Conservation (phyloP, 2,888 invertebrate genomes). For the Dusona sp. region DNA sequence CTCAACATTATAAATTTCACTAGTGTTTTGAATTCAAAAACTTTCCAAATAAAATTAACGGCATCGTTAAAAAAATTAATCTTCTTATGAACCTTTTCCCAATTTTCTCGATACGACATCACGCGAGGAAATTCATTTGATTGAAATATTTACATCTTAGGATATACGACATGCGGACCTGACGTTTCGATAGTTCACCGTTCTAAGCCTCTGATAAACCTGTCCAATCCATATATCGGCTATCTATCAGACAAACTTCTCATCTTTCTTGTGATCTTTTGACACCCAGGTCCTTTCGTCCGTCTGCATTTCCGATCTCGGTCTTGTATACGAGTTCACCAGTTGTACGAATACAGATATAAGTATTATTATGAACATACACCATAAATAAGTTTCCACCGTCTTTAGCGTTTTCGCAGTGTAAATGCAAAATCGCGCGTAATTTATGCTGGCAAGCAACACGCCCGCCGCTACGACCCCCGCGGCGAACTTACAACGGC, state of each 20-base stretch:
- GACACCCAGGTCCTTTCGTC: slow-evolving; percentile 21
- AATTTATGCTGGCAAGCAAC: slow-evolving; percentile 83
- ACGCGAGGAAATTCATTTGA: slow-evolving; percentile 40
- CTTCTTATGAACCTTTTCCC: slow-evolving; percentile 5
- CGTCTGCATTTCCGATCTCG: slow-evolving; percentile 17
- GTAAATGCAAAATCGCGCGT: slow-evolving; percentile 82
- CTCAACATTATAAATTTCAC: no score
- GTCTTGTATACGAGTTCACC: slow-evolving; percentile 15
- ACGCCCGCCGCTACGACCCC: slow-evolving; percentile 81
- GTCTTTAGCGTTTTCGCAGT: slow-evolving; percentile 79
- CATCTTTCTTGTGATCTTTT: slow-evolving; percentile 25
- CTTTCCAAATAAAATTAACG: not conserved
- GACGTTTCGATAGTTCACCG: slow-evolving; percentile 46
- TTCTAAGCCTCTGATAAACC: slow-evolving; percentile 28
- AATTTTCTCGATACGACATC: slow-evolving; percentile 23
- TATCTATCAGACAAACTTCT: slow-evolving; percentile 23
- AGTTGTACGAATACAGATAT: slow-evolving; percentile 41
- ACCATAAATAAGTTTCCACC: slow-evolving; percentile 71
- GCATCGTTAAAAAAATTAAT: not conserved
- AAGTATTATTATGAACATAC: slow-evolving; percentile 52
- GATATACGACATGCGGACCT: slow-evolving; percentile 42
- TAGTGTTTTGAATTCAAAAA: not conserved
- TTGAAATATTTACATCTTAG: slow-evolving; percentile 46
- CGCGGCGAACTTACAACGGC: slow-evolving; percentile 82
- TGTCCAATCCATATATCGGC: slow-evolving; percentile 23